Percentiles rank a stretch among this genome's conserved stretches.
Evolutionary conservation across 2,888 invertebrate genomes (phyloP).

Genomic region (Diloba caeruleocephala): DNA sequence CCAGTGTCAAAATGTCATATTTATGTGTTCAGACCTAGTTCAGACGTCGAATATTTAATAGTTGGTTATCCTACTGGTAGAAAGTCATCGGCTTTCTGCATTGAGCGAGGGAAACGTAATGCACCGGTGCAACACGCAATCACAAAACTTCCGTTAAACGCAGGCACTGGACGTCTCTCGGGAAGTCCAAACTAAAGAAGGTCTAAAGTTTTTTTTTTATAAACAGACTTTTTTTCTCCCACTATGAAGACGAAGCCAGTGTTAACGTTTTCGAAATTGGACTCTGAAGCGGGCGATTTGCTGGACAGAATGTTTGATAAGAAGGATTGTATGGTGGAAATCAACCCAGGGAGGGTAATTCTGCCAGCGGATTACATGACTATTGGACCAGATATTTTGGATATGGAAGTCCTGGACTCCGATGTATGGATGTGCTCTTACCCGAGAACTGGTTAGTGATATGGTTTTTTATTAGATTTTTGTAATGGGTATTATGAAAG

Average conservation of each 20-base stretch:
- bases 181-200: conserved; percentile 2
- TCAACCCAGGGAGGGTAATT: conserved; percentile 92
- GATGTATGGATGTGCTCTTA: conserved; percentile 97
- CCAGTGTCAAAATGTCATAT: no score
- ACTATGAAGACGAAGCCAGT: conserved; percentile 78
- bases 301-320: conserved; percentile 92
- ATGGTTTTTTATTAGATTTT: neutral
- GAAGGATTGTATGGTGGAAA: conserved; percentile 92
- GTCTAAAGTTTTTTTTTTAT: conserved; percentile 15
- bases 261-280: conserved; percentile 89
- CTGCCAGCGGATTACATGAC: conserved; percentile 92
- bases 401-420: conserved; percentile 92
- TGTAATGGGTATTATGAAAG: no score
- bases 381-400: conserved; percentile 91
- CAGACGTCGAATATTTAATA: conserved; percentile 18
- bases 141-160: conserved; percentile 68
- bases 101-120: conserved; percentile 69
- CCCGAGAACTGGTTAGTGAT: conserved; percentile 94
- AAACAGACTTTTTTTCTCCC: conserved; percentile 25
- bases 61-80: conserved; percentile 52
- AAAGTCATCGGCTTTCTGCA: conserved; percentile 68
- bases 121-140: conserved; percentile 62
- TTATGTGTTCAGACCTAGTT: no score
- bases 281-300: conserved; percentile 88
- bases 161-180: conserved; percentile 47